These are phyloP conservation scores for Entomobrya proxima DNA, from an alignment of 2,888 invertebrate species.

Conservation along the genomic window DNA sequence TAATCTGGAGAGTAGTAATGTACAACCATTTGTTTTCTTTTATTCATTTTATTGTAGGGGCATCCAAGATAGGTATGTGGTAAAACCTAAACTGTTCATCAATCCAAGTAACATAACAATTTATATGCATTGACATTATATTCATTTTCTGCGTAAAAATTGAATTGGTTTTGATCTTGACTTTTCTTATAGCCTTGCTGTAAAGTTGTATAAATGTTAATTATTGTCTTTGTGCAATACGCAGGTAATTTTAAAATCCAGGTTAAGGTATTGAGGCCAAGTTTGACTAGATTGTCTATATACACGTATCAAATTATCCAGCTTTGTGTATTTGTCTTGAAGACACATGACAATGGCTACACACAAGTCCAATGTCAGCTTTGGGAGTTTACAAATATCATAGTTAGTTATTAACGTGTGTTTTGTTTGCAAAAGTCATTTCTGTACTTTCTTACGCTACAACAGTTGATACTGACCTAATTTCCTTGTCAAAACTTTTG, in stretches of 20 bases:
- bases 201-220: not conserved
- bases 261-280: constrained; percentile 67
- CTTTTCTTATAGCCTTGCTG: not conserved
- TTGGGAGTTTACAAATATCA: not conserved
- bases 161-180: no score
- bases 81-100: not conserved
- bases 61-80: constrained; percentile 53
- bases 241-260: constrained; percentile 38
- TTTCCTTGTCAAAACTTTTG: constrained; percentile 27
- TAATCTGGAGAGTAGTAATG: no score
- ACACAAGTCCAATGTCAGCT: constrained; percentile 13
- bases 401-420: not conserved
- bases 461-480: constrained; percentile 67
- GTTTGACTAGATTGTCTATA: constrained; percentile 28
- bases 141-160: not conserved
- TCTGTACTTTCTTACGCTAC: not conserved
- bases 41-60: constrained; percentile 38
- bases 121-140: not conserved
- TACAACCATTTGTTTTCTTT: no score
- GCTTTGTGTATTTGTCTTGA: not conserved
- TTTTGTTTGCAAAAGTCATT: not conserved
- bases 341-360: constrained; percentile 22
- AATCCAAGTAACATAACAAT: not conserved
- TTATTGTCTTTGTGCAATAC: not conserved
- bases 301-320: not conserved